phyloP scores from a whole-genome alignment of 2,113 vertebrate genomes.

The Chionis minor region DNA sequence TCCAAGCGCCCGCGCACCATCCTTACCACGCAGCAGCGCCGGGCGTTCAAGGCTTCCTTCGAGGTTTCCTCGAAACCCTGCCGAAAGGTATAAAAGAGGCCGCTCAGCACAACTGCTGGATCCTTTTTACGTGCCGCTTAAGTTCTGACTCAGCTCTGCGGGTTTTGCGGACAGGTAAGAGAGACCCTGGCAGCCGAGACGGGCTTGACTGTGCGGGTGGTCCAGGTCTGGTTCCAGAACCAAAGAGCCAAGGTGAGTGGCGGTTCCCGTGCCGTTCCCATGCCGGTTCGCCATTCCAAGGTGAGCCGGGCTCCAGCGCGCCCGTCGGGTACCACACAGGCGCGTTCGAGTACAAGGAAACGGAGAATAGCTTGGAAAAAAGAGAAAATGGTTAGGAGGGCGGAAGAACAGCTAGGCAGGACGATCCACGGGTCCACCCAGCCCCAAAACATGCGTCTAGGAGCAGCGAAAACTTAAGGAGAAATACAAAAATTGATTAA shows the following conservation, averaged over 20 bases:
- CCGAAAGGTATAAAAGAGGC: conserved; percentile 76
- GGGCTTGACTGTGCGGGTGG: conserved; percentile 87
- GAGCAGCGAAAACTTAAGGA: neutral
- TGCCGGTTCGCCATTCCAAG: too few relatives aligned
- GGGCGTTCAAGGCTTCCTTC: conserved; percentile 92
- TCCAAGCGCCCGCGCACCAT: conserved; percentile 90
- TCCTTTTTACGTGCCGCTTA: neutral
- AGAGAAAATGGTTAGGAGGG: accelerated
- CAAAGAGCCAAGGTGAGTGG: conserved; percentile 88
- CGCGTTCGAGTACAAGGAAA: neutral
- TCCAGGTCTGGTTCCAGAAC: conserved; percentile 93
- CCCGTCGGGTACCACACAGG: accelerated
- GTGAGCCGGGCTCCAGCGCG: accelerated
- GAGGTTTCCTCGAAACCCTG: conserved; percentile 92
- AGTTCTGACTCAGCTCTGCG: neutral
- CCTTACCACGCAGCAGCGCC: conserved; percentile 88
- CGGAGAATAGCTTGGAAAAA: accelerated
- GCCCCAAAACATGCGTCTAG: accelerated
- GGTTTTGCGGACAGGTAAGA: conserved; percentile 75
- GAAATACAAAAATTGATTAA: neutral
- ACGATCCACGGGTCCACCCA: neutral
- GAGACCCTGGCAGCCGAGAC: conserved; percentile 91
- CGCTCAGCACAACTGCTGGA: accelerated
- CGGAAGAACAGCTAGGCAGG: neutral
- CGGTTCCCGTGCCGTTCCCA: too few relatives aligned